A percentile compares a stretch with the other conserved stretches of the same genome.
Evolutionary conservation across 1,140 invertebrate genomes (phyloP).

Genomic region (Drosophila subobscura): DNA sequence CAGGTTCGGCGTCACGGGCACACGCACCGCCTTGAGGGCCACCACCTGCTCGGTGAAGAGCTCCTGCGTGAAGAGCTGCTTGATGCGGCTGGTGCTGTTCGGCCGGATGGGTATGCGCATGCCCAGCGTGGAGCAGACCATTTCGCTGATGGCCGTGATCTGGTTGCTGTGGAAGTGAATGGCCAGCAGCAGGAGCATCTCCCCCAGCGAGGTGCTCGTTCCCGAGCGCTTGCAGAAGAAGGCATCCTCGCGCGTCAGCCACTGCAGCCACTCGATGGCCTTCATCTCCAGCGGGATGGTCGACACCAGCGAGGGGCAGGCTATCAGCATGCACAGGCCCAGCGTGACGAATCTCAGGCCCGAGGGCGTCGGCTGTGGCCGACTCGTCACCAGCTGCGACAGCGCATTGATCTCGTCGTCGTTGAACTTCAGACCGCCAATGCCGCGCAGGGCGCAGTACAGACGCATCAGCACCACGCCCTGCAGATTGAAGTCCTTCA

Average conservation of each 20-base stretch:
- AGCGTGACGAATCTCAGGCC: slow-evolving; percentile 97
- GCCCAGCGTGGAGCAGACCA: slow-evolving; percentile 96
- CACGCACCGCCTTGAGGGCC: slow-evolving; percentile 96
- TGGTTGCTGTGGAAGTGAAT: slow-evolving; percentile 99
- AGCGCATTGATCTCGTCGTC: slow-evolving; percentile 95
- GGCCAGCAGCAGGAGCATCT: slow-evolving; percentile 97
- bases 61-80: slow-evolving; percentile 97
- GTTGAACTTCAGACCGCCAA: slow-evolving; percentile 96
- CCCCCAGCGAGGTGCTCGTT: slow-evolving; percentile 94
- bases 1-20: slow-evolving; percentile 95
- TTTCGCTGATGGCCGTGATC: slow-evolving; percentile 94
- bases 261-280: slow-evolving; percentile 97
- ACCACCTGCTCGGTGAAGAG: slow-evolving; percentile 99
- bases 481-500: slow-evolving; percentile 88
- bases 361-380: slow-evolving; percentile 94
- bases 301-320: slow-evolving; percentile 94
- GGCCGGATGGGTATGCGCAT: slow-evolving; percentile 97
- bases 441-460: slow-evolving; percentile 96
- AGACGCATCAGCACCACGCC: slow-evolving; percentile 92
- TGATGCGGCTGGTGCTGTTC: slow-evolving; percentile 95
- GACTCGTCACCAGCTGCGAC: slow-evolving; percentile 93
- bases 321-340: slow-evolving; percentile 96
- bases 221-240: slow-evolving; percentile 92
- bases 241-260: slow-evolving; percentile 95
- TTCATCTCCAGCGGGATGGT: slow-evolving; percentile 92